Base-by-base conservation (phyloP, 2,888 invertebrate genomes). In the Alloplasta piceator region DNA sequence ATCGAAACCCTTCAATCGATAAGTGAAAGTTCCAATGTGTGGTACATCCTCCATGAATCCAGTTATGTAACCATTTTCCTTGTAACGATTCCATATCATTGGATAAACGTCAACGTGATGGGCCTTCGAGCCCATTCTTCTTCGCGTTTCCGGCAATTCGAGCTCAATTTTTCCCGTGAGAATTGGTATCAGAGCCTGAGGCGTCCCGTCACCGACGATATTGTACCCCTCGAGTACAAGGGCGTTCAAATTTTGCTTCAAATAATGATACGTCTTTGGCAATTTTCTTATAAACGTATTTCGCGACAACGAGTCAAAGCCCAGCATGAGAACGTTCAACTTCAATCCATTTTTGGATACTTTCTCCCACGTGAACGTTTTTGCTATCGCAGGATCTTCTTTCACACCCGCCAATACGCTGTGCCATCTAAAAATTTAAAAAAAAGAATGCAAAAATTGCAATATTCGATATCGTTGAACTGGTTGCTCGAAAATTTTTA, bases 31-130 rank as follows among this genome's bases (percentile, higher is more conserved):
- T 0, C 98, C 98, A 36, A 96, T 94, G 87, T 94, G 93, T 0
- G 97, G 96, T 85, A 95, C 94, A 90, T 99, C 98, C 90, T 99
- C 98, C 86, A 96, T 96, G 91, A 96, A 98, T 0, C 96, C 96
- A 1, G 97, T 97, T 38, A 95, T 94, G 78, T 93, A 94, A 87
- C 97, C 96, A 67, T 94, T 94, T 1, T 94, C 92, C 70, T 94
- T 94, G 85, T 95, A 96, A 70, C 96, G 94, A 84, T 96, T 95
- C 96, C 98, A 98, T 83, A 98, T 94, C 93, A 98, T 96, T 0
- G 98, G 97, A 93, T 97, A 97, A 0, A 94, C 93, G 90, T 98
- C 95, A 0, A 98, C 95, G 64, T 93, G 94, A 10, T 93, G 92
- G 0, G 96, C 95, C 56, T 94, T 94, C 4, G 92, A 92, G 50